phyloP scores from a whole-genome alignment of 2,113 vertebrate genomes.

The Cervus canadensis region DNA sequence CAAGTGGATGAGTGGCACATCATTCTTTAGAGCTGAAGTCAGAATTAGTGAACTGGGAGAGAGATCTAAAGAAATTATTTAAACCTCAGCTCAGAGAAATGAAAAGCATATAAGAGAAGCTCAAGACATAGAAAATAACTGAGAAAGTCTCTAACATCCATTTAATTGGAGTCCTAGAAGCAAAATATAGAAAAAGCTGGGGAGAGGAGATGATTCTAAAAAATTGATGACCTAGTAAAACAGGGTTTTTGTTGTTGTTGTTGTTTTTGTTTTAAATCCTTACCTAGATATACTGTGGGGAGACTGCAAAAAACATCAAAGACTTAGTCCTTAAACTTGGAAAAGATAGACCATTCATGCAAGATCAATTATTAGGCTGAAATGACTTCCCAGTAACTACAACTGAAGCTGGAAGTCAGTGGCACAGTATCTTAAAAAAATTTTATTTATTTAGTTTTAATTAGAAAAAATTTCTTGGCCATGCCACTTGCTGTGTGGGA shows the following conservation, averaged over 20 bases:
- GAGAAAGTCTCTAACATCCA: not conserved
- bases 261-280: not conserved
- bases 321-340: not conserved
- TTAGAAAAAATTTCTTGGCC: not conserved
- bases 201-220: not conserved
- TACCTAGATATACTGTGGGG: not conserved
- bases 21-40: not conserved
- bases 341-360: not conserved
- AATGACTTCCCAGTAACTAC: not conserved
- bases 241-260: too few species aligned
- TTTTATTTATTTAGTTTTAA: not conserved
- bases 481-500: not conserved
- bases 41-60: not conserved
- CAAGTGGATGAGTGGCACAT: not conserved
- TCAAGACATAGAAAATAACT: not conserved
- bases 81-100: not conserved
- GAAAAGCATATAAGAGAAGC: not conserved
- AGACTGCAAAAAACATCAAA: not conserved
- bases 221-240: not conserved
- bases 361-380: not conserved
- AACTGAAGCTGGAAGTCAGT: not conserved
- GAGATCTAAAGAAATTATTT: not conserved
- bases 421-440: not conserved
- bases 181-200: not conserved
- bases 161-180: not conserved